Conservation (phyloP, 2,888 invertebrate species). For the Drepanosiphum platanoidis region DNA sequence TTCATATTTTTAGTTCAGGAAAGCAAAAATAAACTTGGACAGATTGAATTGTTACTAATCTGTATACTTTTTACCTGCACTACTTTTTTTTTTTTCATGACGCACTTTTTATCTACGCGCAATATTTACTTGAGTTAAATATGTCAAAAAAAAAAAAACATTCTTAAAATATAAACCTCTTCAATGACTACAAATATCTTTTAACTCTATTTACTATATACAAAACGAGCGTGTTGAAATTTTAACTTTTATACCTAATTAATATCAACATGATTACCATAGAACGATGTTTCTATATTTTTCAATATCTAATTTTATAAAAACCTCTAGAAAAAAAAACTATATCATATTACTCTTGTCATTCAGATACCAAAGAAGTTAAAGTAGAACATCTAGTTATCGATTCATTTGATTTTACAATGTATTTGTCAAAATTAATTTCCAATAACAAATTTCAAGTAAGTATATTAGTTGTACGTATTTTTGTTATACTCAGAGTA, state of each 20-base stretch:
- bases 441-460: not conserved
- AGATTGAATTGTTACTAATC: not conserved
- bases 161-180: too few species aligned
- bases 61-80: too few species aligned
- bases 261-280: not conserved
- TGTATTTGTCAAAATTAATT: not conserved
- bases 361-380: too few species aligned
- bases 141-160: too few species aligned
- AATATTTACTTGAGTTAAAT: too few species aligned
- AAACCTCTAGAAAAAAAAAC: too few species aligned
- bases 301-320: not conserved
- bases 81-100: too few species aligned
- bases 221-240: not conserved
- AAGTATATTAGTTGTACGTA: too few species aligned
- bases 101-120: too few species aligned
- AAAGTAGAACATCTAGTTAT: too few species aligned
- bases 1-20: conserved; percentile 34
- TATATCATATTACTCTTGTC: not conserved
- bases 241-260: not conserved
- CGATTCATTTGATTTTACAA: not conserved
- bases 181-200: not conserved
- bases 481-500: too few species aligned
- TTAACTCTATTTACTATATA: not conserved
- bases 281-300: not conserved
- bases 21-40: not conserved